Conservation (phyloP, 1,140 invertebrate genomes). For the Carposina sasakii region DNA sequence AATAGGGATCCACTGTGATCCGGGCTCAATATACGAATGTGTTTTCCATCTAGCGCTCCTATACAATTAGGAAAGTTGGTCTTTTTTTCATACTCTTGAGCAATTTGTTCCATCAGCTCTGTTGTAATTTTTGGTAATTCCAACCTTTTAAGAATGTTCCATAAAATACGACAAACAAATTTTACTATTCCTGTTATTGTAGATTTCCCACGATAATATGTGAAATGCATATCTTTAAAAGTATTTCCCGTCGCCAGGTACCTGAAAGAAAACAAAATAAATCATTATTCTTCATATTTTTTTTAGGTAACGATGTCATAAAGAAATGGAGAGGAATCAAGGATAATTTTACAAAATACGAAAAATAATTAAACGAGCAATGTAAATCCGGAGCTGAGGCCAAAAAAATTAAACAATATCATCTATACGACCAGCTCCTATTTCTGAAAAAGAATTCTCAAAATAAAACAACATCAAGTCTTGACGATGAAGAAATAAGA, state of each 20-base stretch:
- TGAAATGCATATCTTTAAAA: conserved; percentile 20
- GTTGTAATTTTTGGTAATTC: conserved; percentile 24
- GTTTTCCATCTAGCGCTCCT: conserved; percentile 62
- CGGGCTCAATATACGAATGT: conserved; percentile 43
- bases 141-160: conserved; percentile 12
- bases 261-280: conserved; percentile 19
- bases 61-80: conserved; percentile 43
- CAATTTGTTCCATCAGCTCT: conserved; percentile 9
- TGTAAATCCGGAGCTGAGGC: conserved; percentile 17
- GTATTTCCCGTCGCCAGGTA: conserved; percentile 18
- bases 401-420: conserved; percentile 25
- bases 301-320: conserved; percentile 20
- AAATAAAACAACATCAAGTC: conserved; percentile 21
- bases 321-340: conserved; percentile 22
- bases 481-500: conserved; percentile 21
- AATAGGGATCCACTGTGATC: conserved; percentile 42
- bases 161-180: conserved; percentile 21
- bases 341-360: conserved; percentile 21
- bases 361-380: conserved; percentile 24
- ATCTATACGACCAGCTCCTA: conserved; percentile 20
- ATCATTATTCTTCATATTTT: conserved; percentile 12
- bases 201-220: conserved; percentile 21
- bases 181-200: conserved; percentile 22
- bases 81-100: background rate
- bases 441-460: conserved; percentile 22